Evolutionary conservation across 2,888 invertebrate species (phyloP), one percentile per base, ranked within the genome.

Genomic region (Andrena bicolor): DNA sequence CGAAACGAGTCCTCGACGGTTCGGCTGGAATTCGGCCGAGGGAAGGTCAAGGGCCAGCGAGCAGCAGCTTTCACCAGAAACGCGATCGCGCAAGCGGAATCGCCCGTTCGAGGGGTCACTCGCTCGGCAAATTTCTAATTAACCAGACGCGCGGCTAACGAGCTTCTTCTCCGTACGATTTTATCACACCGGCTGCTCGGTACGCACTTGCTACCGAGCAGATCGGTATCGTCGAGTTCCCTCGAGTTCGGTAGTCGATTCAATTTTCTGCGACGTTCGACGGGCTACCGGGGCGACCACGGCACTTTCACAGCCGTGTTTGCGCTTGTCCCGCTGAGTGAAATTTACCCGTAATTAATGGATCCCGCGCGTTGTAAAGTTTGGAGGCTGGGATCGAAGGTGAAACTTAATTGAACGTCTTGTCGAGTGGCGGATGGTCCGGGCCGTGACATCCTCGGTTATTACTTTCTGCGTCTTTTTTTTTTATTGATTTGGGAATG

Each of bases 41-140:
- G 90, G 92, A 93, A 93, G 93, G 93, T 93, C 93, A 93, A 93
- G 93, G 92, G 93, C 93, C 91, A 76, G 58, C 73, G 71, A 64
- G 49, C 65, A 60, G 30, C 58, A 73, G 84, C 91, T 91, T 91
- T 91, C 91, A 89, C 90, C 86, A 85, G 87, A 88, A 85, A 83
- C 78, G 75, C 85, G 80, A 84, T 83, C 82, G 74, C 8, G 8
- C 48, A 32, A 73, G 41, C 58, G 51, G 58, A 30, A 58, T 66
- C 64, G 51, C 16, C 30, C 23, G n/a, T 13, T 13, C 32, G 16
- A 48, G 30, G 28, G 58, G 58, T 56, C 63, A 28, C 48, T 20
- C 7, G 51, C 23, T 10, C 20, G 51, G 41, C n/a, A 23, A 82
- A 68, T 61, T 70, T 74, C 49, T 35, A 76, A 53, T 76, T 76